Evolutionary conservation across 2,113 vertebrate species (phyloP).

Genomic region (Apodemus sylvaticus): DNA sequence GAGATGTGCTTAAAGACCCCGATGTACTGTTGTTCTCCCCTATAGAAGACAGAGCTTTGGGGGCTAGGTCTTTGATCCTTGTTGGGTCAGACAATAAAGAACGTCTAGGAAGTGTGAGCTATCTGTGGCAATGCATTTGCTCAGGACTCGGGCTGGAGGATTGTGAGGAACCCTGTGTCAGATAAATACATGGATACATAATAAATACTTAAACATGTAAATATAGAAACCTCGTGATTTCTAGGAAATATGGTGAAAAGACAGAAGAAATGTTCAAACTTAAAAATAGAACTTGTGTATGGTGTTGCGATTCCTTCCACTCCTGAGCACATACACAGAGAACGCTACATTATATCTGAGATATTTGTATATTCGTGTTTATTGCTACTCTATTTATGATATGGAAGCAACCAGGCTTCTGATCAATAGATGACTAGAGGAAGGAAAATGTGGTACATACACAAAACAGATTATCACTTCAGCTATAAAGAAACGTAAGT

Average conservation of each 20-base stretch:
- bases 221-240: neutral
- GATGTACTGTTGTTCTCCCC: neutral
- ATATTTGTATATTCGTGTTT: neutral
- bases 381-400: neutral
- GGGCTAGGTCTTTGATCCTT: neutral
- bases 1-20: conserved; percentile 14
- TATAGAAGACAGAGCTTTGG: neutral
- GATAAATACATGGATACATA: neutral
- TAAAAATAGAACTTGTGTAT: neutral
- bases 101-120: neutral
- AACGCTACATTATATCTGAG: neutral
- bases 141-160: neutral
- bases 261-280: neutral
- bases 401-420: neutral
- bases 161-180: neutral
- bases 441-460: neutral
- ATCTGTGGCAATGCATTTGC: neutral
- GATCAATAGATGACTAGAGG: neutral
- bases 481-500: neutral
- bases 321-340: neutral
- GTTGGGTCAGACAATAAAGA: neutral
- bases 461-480: neutral
- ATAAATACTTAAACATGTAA: neutral
- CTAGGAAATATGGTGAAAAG: neutral
- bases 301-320: too few relatives aligned